Percentiles rank a stretch among this genome's conserved stretches.
Evolutionary conservation across 2,888 invertebrate genomes (phyloP).

Genomic region (Hyposoter didymator): DNA sequence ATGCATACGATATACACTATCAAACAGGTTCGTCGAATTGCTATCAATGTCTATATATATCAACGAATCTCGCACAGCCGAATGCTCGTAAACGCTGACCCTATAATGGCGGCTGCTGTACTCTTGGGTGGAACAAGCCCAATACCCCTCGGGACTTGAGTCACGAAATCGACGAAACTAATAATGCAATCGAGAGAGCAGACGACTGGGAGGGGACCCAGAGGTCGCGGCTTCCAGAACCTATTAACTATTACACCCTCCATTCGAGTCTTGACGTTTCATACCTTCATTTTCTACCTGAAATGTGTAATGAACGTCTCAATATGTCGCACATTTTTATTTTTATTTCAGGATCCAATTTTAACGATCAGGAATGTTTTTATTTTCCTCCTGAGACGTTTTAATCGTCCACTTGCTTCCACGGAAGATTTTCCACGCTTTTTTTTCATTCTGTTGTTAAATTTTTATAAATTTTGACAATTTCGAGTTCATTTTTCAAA

Average conservation of each 20-base stretch:
- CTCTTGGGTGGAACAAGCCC: constrained; percentile 32
- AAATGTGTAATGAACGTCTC: neutral
- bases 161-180: constrained; percentile 65
- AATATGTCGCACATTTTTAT: neutral
- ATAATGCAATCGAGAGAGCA: constrained; percentile 63
- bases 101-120: neutral
- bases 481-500: neutral
- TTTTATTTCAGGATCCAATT: neutral
- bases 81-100: constrained; percentile 6
- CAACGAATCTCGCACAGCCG: constrained; percentile 46
- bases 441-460: neutral
- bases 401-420: neutral
- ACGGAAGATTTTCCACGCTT: neutral
- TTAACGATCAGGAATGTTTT: neutral
- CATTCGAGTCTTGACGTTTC: constrained; percentile 16
- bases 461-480: neutral
- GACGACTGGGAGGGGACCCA: neutral
- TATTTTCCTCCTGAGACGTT: neutral
- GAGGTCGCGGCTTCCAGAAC: constrained; percentile 11
- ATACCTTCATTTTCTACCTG: neutral
- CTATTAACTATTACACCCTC: constrained; percentile 57
- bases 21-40: neutral
- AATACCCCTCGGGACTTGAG: constrained; percentile 58
- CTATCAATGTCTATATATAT: constrained; percentile 45
- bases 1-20: constrained; percentile 8